Evolutionary conservation across 2,888 invertebrate genomes (phyloP).

Genomic region (Mythimna loreyi): DNA sequence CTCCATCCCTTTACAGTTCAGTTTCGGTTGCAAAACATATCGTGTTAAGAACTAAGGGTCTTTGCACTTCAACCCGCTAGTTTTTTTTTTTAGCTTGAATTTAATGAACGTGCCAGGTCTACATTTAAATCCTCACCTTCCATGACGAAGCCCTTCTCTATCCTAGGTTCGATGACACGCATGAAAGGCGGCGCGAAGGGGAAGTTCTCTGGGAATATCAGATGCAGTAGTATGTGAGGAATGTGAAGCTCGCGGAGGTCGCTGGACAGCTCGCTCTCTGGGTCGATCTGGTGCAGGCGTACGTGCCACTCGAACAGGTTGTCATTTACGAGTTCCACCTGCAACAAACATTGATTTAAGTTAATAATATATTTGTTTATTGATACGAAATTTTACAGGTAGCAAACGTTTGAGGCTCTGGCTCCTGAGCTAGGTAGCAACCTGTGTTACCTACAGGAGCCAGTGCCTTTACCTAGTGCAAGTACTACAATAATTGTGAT

Average conservation of each 20-base stretch:
- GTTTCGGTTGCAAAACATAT: no score
- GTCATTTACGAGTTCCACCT: slow-evolving; percentile 96
- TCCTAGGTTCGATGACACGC: slow-evolving; percentile 94
- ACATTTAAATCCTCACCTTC: slow-evolving; percentile 89
- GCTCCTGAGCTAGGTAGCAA: no score
- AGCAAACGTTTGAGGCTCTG: no score
- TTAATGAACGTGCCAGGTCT: neutral
- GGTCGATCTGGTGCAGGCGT: slow-evolving; percentile 95
- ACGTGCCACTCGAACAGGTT: slow-evolving; percentile 97
- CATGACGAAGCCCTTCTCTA: slow-evolving; percentile 97
- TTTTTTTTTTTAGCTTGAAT: neutral
- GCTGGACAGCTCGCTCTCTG: slow-evolving; percentile 95
- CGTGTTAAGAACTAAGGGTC: no score
- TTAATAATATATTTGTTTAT: no score
- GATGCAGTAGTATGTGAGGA: slow-evolving; percentile 94
- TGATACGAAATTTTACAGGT: no score
- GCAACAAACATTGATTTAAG: slow-evolving; percentile 16
- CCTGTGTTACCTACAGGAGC: no score
- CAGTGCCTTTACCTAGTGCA: no score
- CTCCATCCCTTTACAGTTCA: no score
- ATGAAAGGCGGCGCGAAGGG: slow-evolving; percentile 97
- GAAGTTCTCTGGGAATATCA: slow-evolving; percentile 96
- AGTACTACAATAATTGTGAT: no score
- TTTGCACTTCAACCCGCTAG: slow-evolving; percentile 11
- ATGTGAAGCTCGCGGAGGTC: slow-evolving; percentile 95